Evolutionary conservation across 2,797 vertebrate genomes (phyloP).

Genomic region (Hirundo rustica): DNA sequence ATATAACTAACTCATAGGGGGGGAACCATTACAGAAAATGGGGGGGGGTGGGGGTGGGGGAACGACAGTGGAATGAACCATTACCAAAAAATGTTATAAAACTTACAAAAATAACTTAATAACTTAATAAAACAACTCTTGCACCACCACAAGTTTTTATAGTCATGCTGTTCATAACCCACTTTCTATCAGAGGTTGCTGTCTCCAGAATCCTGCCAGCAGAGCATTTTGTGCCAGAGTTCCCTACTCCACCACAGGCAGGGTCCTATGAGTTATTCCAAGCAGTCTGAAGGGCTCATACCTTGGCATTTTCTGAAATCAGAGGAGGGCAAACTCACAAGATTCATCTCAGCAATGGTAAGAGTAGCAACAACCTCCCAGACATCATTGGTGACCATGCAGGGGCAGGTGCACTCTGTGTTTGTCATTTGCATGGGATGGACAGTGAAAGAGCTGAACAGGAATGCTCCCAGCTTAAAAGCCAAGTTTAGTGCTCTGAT

Average conservation of each 20-base stretch:
- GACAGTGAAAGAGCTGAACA: background rate
- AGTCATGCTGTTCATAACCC: background rate
- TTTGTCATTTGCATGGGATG: background rate
- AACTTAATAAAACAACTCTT: no score
- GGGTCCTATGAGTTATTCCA: background rate
- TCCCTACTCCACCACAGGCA: background rate
- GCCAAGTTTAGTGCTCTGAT: background rate
- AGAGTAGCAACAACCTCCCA: background rate
- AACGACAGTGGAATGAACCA: no score
- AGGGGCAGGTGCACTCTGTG: no score
- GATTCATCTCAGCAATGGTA: background rate
- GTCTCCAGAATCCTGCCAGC: background rate
- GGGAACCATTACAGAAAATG: no score
- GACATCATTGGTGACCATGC: fast-evolving
- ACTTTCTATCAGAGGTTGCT: background rate
- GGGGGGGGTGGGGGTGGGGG: no score
- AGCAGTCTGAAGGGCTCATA: background rate
- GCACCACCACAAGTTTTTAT: background rate
- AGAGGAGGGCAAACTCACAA: background rate
- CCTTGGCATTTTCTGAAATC: background rate
- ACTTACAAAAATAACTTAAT: no score
- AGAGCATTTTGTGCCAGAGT: background rate
- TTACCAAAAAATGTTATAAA: no score
- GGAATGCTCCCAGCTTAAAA: background rate
- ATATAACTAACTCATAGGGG: no score